Evolutionary conservation across 2,113 vertebrate species (phyloP).

Genomic region (Apeltes quadracus): DNA sequence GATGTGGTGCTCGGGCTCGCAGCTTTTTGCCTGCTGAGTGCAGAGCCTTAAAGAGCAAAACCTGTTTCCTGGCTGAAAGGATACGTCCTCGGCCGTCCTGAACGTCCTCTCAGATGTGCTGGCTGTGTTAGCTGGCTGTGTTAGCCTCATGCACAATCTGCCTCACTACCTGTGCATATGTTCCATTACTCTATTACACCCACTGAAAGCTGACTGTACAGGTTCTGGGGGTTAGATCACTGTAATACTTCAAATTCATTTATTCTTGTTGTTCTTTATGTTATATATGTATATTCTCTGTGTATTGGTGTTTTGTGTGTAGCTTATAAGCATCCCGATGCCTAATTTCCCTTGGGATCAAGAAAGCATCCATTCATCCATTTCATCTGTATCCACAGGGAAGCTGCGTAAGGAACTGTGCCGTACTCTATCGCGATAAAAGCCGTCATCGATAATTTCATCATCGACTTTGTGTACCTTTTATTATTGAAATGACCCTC

Average conservation of each 20-base stretch:
- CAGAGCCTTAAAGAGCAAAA: slow-evolving; percentile 21
- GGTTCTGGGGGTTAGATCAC: too few species aligned
- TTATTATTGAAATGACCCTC: neutral
- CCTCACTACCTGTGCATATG: neutral
- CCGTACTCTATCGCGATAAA: too few species aligned
- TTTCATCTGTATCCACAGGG: slow-evolving; percentile 18
- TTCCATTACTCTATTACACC: neutral
- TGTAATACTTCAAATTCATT: too few species aligned
- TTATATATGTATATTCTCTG: too few species aligned
- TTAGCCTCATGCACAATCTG: neutral
- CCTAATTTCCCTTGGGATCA: too few species aligned
- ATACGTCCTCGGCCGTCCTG: slow-evolving; percentile 18
- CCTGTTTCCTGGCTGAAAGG: slow-evolving; percentile 31
- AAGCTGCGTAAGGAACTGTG: neutral
- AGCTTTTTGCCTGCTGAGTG: slow-evolving; percentile 17
- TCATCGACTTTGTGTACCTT: neutral
- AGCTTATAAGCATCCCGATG: too few species aligned
- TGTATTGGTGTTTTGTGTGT: too few species aligned
- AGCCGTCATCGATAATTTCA: neutral
- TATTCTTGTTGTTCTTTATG: too few species aligned
- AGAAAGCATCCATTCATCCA: too few species aligned
- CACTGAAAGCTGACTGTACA: too few species aligned
- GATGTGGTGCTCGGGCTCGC: slow-evolving; percentile 5
- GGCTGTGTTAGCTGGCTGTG: neutral
- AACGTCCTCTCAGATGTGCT: slow-evolving; percentile 34